phyloP scores from a whole-genome alignment of 92 coral and sea anemone genomes.

The Parazoanthus swiftii region DNA sequence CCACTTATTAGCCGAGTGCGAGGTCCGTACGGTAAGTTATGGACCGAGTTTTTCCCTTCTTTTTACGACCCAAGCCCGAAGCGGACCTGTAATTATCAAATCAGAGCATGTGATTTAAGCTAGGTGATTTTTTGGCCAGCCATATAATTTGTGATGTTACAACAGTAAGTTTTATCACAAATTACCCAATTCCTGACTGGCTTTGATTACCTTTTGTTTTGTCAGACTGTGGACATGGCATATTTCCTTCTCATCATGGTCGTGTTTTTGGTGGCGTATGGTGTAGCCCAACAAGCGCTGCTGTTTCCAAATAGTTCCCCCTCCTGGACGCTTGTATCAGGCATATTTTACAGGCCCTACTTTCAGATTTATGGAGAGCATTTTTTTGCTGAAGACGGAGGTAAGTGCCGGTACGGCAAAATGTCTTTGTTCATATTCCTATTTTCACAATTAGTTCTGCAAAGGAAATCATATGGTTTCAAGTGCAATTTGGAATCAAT shows the following conservation, averaged over 20 bases:
- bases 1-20: no score
- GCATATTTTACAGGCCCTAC: slow-evolving; percentile 80
- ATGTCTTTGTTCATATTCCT: neutral
- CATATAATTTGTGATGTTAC: neutral
- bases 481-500: no score
- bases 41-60: no score
- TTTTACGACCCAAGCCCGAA: no score
- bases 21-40: no score
- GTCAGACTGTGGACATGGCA: slow-evolving; percentile 78
- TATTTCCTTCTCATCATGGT: slow-evolving; percentile 80
- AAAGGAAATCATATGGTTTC: no score
- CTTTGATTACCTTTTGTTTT: neutral
- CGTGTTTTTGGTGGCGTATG: slow-evolving; percentile 81
- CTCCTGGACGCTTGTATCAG: slow-evolving; percentile 67
- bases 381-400: slow-evolving; percentile 55
- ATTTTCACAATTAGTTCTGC: neutral
- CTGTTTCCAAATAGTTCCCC: slow-evolving; percentile 62
- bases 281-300: slow-evolving; percentile 83
- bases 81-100: no score
- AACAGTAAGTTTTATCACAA: no score
- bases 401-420: neutral
- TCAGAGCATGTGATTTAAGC: no score
- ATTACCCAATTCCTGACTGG: neutral
- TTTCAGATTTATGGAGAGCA: slow-evolving; percentile 88
- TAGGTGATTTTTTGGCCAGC: no score